Evolutionary conservation across 92 coral and sea anemone genomes (phyloP).

Genomic region (Virgularia gustaviana): DNA sequence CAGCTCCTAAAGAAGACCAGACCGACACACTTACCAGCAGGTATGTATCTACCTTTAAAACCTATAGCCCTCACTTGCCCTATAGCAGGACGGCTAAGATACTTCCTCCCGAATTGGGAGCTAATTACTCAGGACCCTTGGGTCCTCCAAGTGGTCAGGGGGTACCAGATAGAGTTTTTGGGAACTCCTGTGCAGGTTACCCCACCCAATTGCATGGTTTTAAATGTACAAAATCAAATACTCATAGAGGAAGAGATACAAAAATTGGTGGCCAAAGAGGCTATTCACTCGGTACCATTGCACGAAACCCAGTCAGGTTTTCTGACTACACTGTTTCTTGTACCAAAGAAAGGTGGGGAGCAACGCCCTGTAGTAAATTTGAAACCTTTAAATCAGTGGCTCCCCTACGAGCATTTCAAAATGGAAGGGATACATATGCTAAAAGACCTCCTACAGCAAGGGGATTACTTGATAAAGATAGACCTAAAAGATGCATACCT

Average conservation of each 20-base stretch:
- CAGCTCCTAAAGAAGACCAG: background rate
- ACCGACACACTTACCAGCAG: constrained; percentile 13
- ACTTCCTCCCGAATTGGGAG: constrained; percentile 21
- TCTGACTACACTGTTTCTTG: constrained; percentile 53
- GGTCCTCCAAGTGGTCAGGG: constrained; percentile 47
- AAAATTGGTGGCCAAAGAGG: constrained; percentile 49
- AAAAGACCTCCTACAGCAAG: constrained; percentile 48
- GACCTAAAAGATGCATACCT: constrained; percentile 64
- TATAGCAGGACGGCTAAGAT: constrained; percentile 19
- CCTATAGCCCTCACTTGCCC: no score
- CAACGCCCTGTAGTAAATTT: constrained; percentile 62
- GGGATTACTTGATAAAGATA: constrained; percentile 49
- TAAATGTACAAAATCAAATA: background rate
- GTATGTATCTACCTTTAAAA: no score
- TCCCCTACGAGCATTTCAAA: constrained; percentile 62
- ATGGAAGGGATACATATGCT: constrained; percentile 61
- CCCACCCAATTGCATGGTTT: background rate
- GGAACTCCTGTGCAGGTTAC: constrained; percentile 17
- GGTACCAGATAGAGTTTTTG: constrained; percentile 41
- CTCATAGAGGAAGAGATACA: constrained; percentile 31
- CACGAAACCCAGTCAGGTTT: constrained; percentile 24
- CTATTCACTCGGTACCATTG: constrained; percentile 31
- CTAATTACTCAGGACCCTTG: constrained; percentile 50
- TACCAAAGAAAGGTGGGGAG: constrained; percentile 62
- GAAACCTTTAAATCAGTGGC: constrained; percentile 49